Percentiles rank a stretch among this genome's conserved stretches.
Conservation (phyloP, 2,113 vertebrate genomes). For the Sylvilagus bachmani region DNA sequence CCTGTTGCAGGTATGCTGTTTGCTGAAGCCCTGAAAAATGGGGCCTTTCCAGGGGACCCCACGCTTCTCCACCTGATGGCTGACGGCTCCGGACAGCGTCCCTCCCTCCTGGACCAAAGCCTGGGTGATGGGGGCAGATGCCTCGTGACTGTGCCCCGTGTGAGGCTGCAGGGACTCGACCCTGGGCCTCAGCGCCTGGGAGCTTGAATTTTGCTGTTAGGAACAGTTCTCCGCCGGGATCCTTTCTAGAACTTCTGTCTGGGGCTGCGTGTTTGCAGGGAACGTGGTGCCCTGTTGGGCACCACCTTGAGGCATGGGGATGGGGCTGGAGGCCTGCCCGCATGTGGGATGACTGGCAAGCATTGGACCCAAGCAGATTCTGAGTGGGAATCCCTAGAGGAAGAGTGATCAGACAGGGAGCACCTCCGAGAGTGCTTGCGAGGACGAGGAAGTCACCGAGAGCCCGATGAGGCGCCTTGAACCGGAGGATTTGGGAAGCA, state of each 20-base stretch:
- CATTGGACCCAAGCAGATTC: not conserved
- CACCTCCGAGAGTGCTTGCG: rapidly evolving
- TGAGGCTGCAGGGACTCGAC: not conserved
- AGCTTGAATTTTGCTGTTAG: not conserved
- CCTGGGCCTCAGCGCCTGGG: not conserved
- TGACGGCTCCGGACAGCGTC: not conserved
- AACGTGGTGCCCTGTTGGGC: no score
- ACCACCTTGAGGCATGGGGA: no score
- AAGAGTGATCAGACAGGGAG: rapidly evolving
- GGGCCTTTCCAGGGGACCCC: not conserved
- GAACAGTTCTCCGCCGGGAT: not conserved
- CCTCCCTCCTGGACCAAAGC: not conserved
- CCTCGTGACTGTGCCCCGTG: rapidly evolving
- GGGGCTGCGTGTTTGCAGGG: rapidly evolving
- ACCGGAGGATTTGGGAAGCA: not conserved
- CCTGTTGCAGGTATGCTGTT: rapidly evolving
- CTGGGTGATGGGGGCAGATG: not conserved
- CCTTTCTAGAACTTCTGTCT: no score
- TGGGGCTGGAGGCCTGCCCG: not conserved
- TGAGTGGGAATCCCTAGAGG: not conserved
- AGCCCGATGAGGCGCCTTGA: not conserved
- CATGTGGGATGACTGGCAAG: not conserved
- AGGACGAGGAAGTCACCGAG: no score
- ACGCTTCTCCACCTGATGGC: rapidly evolving
- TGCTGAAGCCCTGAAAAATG: rapidly evolving